Evolutionary conservation across 2,113 vertebrate species (phyloP), one percentile per base, ranked within the genome.

Genomic region (Callospermophilus lateralis): DNA sequence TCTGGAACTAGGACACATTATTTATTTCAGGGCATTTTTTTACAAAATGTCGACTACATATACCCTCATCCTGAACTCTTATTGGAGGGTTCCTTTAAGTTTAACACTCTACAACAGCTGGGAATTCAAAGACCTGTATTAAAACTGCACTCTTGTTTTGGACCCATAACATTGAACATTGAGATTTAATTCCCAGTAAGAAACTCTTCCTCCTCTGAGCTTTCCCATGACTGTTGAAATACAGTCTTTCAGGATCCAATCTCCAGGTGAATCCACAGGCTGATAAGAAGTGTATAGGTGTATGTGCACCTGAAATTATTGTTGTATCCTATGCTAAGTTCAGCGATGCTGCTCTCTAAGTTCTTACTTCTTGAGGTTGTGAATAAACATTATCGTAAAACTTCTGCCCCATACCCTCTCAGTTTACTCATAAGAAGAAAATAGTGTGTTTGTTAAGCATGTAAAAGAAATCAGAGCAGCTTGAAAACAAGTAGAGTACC

Each of bases 381-480:
- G 34, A 91, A 84, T 61, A 86, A 83, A 87, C 22, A 73, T 91
- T 11, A n/a, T n/a, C 74, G 78, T 63, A 78, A 94, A 74, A 89
- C 55, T 55, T 77, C 55, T 61, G 51, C 24, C 37, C 48, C 7
- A 80, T 28, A 65, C 70, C 39, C 78, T 65, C 10, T n/a, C 89
- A n/a, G 13, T 72, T 55, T 96, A 61, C 84, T 93, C 61, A 0
- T 63, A 51, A 79, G 51, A 61, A 51, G 37, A 80, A 87, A 96
- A 94, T 13, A 78, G n/a, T 13, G 9, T 6, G 48, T 51, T 15
- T 81, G 76, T 89, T 83, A 96, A 84, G 45, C 96, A 94, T 37
- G 34, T 24, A 93, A 26, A 65, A 86, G 89, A 80, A 91, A 94
- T 53, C 70, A 81, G 76, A 89, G 67, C 53, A 84, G 79, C 89